A percentile compares a stretch with the other conserved stretches of the same genome.
Conservation (phyloP, 2,888 invertebrate species). For the Hermaeophaga mercurialis region DNA sequence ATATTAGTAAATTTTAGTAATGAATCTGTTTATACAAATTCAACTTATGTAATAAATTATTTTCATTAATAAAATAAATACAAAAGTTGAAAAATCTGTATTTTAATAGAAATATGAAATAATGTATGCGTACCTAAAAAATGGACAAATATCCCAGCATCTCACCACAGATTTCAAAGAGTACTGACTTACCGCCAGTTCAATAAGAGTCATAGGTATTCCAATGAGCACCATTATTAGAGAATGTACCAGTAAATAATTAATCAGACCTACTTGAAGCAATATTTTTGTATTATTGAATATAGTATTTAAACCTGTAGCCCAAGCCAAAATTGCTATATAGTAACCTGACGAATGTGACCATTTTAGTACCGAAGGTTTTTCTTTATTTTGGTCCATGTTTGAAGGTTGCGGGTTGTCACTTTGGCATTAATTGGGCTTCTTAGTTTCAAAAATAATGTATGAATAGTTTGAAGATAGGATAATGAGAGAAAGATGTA, state of each 20-base stretch:
- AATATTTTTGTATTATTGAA: conserved; percentile 20
- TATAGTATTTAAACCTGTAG: conserved; percentile 24
- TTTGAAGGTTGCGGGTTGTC: too few relatives aligned
- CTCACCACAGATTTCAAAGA: conserved; percentile 23
- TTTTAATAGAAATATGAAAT: too few relatives aligned
- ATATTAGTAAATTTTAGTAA: too few relatives aligned
- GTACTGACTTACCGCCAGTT: conserved; percentile 29
- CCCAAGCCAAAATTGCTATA: conserved; percentile 30
- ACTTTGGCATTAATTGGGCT: too few relatives aligned
- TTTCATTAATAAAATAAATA: too few relatives aligned
- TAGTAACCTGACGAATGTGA: conserved; percentile 16
- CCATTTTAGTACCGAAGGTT: conserved; percentile 16
- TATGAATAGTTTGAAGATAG: too few relatives aligned
- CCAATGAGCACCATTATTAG: conserved; percentile 26
- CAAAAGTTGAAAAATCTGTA: too few relatives aligned
- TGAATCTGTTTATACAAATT: too few relatives aligned
- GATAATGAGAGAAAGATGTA: too few relatives aligned
- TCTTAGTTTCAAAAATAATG: too few relatives aligned
- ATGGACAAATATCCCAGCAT: conserved; percentile 30
- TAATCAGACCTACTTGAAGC: conserved; percentile 16
- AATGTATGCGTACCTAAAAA: conserved; percentile 16
- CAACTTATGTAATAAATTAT: too few relatives aligned
- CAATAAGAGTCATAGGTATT: conserved; percentile 28
- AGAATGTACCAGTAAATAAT: conserved; percentile 15
- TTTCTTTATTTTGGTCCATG: neutral